phyloP scores from a whole-genome alignment of 1,140 invertebrate species.

The Halyomorpha halys region DNA sequence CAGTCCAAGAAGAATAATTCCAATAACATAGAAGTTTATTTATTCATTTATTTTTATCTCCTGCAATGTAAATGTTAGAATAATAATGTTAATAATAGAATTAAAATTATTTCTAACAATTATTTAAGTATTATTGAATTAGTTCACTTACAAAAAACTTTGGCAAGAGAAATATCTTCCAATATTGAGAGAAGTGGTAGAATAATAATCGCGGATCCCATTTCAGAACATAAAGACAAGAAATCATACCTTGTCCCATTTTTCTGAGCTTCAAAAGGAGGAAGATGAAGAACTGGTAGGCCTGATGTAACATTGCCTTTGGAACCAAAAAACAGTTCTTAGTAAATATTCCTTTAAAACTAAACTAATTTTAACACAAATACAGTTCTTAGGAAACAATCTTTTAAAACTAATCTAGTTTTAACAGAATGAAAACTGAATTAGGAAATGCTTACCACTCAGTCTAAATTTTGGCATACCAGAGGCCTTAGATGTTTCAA shows the following conservation, averaged over 20 bases:
- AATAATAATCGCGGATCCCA: slow-evolving; percentile 66
- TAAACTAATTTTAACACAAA: not conserved
- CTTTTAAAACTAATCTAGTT: not conserved
- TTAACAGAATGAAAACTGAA: not conserved
- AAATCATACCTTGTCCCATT: slow-evolving; percentile 58
- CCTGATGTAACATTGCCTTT: slow-evolving; percentile 55
- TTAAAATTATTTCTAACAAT: too few species aligned
- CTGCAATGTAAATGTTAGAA: too few species aligned
- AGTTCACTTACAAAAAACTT: slow-evolving; percentile 58
- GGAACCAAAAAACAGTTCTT: slow-evolving; percentile 22
- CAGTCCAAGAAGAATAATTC: too few species aligned
- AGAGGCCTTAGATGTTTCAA: too few species aligned
- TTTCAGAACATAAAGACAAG: slow-evolving; percentile 50
- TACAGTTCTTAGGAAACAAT: too few species aligned
- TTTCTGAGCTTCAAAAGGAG: slow-evolving; percentile 49
- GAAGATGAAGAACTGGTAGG: slow-evolving; percentile 49
- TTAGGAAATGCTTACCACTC: slow-evolving; percentile 42
- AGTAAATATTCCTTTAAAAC: not conserved
- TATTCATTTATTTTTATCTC: too few species aligned
- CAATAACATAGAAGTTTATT: too few species aligned
- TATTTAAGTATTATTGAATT: not conserved
- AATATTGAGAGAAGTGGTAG: slow-evolving; percentile 66
- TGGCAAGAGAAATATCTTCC: slow-evolving; percentile 69
- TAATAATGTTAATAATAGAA: too few species aligned
- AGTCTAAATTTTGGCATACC: slow-evolving; percentile 36